Evolutionary conservation across 2,113 vertebrate genomes (phyloP).

Genomic region (Loxodonta africana): DNA sequence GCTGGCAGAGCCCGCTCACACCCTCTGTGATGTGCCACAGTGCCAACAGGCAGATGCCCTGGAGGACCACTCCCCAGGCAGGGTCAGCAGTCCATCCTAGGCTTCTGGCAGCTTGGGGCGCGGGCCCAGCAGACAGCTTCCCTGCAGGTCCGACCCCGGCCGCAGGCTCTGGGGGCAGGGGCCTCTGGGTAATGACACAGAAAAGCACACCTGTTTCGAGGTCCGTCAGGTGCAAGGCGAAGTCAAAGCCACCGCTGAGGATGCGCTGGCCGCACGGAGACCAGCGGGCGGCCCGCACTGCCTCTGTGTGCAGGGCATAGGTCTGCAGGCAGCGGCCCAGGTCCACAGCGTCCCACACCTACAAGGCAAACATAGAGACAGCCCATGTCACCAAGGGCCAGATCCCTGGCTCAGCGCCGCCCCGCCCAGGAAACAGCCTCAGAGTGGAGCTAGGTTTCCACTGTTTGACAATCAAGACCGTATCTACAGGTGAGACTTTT

Average conservation of each 20-base stretch:
- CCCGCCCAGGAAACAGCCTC: not conserved
- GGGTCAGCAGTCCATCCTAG: not conserved
- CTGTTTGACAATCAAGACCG: not conserved
- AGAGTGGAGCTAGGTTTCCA: accelerated
- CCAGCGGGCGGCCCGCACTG: conserved; percentile 95
- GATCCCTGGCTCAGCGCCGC: not conserved
- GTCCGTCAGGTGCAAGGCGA: conserved; percentile 92
- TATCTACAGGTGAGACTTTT: not conserved
- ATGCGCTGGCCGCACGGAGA: conserved; percentile 92
- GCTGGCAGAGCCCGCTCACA: not conserved
- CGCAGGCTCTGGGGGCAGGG: not conserved
- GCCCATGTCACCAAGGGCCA: accelerated
- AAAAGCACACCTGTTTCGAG: conserved; percentile 93
- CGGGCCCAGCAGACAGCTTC: too few species aligned
- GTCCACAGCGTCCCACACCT: conserved; percentile 97
- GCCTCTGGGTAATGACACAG: accelerated
- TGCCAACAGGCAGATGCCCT: not conserved
- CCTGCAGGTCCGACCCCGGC: accelerated
- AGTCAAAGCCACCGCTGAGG: conserved; percentile 97
- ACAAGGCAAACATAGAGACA: conserved; percentile 71
- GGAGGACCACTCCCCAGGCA: not conserved
- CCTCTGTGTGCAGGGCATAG: conserved; percentile 91
- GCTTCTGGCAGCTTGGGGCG: too few species aligned
- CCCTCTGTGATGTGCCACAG: accelerated
- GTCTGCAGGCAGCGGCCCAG: conserved; percentile 93